Conservation (phyloP, 2,797 vertebrate genomes). For the Acanthis flammea region DNA sequence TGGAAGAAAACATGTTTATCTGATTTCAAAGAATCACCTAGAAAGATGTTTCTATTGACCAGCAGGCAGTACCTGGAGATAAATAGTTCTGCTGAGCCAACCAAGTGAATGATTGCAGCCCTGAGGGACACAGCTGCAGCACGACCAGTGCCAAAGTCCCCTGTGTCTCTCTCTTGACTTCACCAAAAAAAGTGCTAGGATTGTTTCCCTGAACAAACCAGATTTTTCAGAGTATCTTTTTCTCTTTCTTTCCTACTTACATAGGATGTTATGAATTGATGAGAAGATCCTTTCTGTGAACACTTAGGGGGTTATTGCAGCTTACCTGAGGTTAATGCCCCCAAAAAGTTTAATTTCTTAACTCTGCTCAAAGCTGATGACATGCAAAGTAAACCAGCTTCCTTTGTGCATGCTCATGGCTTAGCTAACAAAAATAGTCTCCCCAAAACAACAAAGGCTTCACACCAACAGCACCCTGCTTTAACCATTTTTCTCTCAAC, state of each 20-base stretch:
- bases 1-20: background rate
- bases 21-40: background rate
- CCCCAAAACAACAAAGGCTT: background rate
- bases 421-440: background rate
- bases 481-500: background rate
- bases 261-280: accelerated
- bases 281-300: background rate
- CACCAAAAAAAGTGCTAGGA: background rate
- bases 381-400: background rate
- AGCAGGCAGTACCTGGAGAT: background rate
- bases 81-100: background rate
- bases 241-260: background rate
- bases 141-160: background rate
- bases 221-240: background rate
- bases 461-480: background rate
- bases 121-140: background rate
- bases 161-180: background rate
- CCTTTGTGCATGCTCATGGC: accelerated
- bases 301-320: background rate
- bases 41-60: background rate
- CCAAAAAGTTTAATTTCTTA: background rate
- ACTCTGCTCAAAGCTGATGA: background rate
- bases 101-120: background rate
- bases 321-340: background rate
- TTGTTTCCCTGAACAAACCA: background rate